Conservation (phyloP, 2,888 invertebrate genomes). For the Microplitis deprimator region DNA sequence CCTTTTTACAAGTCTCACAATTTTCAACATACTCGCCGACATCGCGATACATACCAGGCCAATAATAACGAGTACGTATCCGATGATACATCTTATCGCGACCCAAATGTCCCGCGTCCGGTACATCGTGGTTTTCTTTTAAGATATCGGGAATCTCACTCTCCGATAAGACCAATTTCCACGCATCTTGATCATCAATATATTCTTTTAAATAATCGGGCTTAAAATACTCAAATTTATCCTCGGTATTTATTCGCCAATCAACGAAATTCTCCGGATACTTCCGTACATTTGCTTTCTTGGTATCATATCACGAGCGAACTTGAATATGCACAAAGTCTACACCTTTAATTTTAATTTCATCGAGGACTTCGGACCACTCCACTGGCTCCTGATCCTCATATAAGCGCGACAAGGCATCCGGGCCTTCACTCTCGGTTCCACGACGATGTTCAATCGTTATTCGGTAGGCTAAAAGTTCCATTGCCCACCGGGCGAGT, state of each 20-base stretch:
- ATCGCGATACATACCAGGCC: slow-evolving; percentile 37
- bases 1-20: slow-evolving; percentile 36
- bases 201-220: too few species aligned
- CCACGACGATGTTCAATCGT: neutral
- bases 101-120: slow-evolving; percentile 33
- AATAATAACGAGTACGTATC: slow-evolving; percentile 6
- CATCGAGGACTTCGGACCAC: neutral
- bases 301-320: neutral
- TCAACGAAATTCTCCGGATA: neutral
- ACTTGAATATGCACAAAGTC: neutral
- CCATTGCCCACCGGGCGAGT: slow-evolving; percentile 18
- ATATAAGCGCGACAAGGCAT: neutral
- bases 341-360: neutral
- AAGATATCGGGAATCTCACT: neutral
- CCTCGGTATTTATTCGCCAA: neutral
- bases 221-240: neutral
- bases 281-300: neutral
- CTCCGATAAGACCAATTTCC: too few species aligned
- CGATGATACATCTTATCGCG: slow-evolving; percentile 27
- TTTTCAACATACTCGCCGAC: slow-evolving; percentile 32
- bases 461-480: neutral
- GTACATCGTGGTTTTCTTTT: slow-evolving; percentile 30
- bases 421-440: neutral
- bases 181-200: too few species aligned
- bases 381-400: neutral